Conservation (phyloP, 2,113 vertebrate species). For the Rostratula benghalensis region DNA sequence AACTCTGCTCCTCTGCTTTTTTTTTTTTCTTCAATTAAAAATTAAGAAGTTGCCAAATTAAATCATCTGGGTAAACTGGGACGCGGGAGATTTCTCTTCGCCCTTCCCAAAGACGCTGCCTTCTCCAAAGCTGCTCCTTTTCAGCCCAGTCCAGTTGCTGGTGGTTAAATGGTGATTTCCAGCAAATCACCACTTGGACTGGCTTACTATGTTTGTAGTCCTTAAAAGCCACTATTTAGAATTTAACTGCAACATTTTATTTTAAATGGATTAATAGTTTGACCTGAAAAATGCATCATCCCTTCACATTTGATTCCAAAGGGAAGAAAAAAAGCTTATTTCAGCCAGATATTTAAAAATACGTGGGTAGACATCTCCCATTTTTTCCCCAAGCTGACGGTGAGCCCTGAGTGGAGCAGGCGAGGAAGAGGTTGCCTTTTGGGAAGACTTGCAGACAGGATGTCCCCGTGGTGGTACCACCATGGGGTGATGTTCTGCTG, state of each 20-base stretch:
- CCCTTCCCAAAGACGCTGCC: background rate
- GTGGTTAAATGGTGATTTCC: background rate
- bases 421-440: background rate
- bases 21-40: background rate
- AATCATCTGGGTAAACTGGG: background rate
- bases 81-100: background rate
- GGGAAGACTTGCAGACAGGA: rapidly evolving
- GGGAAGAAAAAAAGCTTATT: background rate
- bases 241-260: background rate
- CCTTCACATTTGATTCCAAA: background rate
- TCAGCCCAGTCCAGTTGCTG: background rate
- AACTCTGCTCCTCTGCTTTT: background rate
- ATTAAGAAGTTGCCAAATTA: background rate
- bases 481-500: background rate
- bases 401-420: rapidly evolving
- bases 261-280: background rate
- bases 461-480: background rate
- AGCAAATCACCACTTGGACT: rapidly evolving
- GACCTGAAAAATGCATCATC: background rate
- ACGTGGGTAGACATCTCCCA: rapidly evolving
- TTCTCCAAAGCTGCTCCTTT: background rate
- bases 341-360: background rate
- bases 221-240: background rate
- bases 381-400: background rate
- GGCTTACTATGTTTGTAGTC: background rate